Evolutionary conservation across 2,888 invertebrate species (phyloP).

Genomic region (Calameuta filiformis): DNA sequence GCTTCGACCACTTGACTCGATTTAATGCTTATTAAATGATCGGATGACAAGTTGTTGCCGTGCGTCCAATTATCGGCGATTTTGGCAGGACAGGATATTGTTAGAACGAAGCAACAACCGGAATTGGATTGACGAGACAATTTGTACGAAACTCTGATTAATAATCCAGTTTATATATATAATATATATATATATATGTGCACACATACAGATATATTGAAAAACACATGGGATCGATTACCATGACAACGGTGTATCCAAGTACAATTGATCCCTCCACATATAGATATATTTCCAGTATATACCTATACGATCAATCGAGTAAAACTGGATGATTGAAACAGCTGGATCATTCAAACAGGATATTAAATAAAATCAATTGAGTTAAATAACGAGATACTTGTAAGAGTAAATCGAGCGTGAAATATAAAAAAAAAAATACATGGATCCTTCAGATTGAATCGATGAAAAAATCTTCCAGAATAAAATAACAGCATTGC

Average conservation of each 20-base stretch:
- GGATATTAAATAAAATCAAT: background rate
- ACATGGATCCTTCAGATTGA: background rate
- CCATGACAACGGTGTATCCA: background rate
- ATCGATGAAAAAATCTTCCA: background rate
- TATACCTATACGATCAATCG: background rate
- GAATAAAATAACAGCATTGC: background rate
- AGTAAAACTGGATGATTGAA: background rate
- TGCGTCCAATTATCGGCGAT: conserved; percentile 13
- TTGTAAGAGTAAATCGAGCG: background rate
- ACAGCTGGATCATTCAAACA: background rate
- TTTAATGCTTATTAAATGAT: conserved; percentile 29
- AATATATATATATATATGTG: background rate
- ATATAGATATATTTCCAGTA: background rate
- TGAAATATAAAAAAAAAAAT: background rate
- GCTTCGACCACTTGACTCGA: conserved; percentile 41
- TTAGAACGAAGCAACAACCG: background rate
- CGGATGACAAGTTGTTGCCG: conserved; percentile 20
- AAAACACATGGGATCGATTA: background rate
- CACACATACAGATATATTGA: no score
- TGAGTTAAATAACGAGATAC: background rate
- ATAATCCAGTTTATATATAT: background rate
- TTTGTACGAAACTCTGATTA: background rate
- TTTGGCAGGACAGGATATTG: background rate
- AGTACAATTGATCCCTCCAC: background rate
- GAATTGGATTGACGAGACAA: background rate